A percentile compares a stretch with the other conserved stretches of the same genome.
Evolutionary conservation across 23 tunicate species (phyloP).

Genomic region (Corella eumyota): DNA sequence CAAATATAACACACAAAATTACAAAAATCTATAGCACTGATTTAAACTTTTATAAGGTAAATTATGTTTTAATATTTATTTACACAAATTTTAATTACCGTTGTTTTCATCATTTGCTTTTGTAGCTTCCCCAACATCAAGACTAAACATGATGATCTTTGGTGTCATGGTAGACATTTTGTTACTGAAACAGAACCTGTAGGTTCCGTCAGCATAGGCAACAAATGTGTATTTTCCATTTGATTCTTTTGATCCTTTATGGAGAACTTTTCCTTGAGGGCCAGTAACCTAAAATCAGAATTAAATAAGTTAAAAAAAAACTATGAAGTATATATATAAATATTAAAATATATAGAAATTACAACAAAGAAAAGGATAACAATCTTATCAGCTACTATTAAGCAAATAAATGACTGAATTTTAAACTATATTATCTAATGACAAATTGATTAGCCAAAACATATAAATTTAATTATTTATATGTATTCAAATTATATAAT

Average conservation of each 20-base stretch:
- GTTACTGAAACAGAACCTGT: constrained; percentile 95
- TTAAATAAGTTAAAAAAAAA: background rate
- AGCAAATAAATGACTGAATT: no score
- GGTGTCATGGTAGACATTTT: constrained; percentile 97
- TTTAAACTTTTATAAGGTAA: no score
- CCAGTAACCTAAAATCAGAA: constrained; percentile 56
- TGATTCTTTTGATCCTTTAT: constrained; percentile 78
- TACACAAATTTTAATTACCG: no score
- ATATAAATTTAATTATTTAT: no score
- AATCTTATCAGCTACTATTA: no score
- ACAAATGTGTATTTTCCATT: constrained; percentile 87
- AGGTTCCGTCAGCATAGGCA: constrained; percentile 71
- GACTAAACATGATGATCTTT: constrained; percentile 88
- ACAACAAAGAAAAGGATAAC: background rate
- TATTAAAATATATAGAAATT: background rate
- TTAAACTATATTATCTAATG: no score
- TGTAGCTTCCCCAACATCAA: constrained; percentile 64
- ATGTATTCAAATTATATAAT: no score
- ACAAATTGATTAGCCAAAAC: no score
- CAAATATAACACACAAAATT: no score
- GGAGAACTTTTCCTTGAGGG: constrained; percentile 67
- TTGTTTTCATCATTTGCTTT: no score
- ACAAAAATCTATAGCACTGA: no score
- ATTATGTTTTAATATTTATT: no score
- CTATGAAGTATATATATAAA: background rate